Percentiles rank a stretch among this genome's conserved stretches.
Conservation (phyloP, 2,888 invertebrate genomes). For the Caenorhabditis macrosperma region DNA sequence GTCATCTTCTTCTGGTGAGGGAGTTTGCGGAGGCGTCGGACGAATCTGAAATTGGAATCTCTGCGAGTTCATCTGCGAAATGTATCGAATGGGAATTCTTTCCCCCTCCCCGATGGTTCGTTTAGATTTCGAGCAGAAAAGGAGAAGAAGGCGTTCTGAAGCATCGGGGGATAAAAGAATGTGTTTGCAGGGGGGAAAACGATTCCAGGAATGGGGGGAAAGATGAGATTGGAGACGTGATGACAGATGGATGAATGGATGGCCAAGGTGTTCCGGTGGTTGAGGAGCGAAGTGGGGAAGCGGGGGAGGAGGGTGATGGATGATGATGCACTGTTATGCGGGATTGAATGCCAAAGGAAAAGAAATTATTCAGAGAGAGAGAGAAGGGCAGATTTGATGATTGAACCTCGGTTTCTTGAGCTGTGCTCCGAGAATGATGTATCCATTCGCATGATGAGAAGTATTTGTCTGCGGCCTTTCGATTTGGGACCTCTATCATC, state of each 20-base stretch:
- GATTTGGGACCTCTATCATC: too few species aligned
- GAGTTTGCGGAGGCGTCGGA: not conserved
- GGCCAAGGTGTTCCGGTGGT: not conserved
- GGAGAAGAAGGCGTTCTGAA: not conserved
- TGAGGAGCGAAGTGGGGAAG: not conserved
- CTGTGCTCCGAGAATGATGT: too few species aligned
- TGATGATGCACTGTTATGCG: too few species aligned
- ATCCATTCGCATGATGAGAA: too few species aligned
- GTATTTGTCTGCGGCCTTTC: too few species aligned
- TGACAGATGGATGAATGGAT: not conserved
- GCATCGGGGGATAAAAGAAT: not conserved
- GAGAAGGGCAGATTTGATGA: too few species aligned
- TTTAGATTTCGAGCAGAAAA: not conserved
- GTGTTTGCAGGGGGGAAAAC: not conserved
- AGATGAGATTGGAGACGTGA: not conserved
- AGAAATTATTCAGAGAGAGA: too few species aligned
- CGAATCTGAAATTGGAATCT: conserved; percentile 5
- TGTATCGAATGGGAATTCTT: not conserved
- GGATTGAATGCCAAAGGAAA: too few species aligned
- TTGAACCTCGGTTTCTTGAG: too few species aligned
- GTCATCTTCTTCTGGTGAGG: too few species aligned
- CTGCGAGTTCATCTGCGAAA: not conserved
- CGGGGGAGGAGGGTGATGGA: not conserved
- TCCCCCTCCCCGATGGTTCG: too few species aligned
- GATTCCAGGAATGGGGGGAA: not conserved